phyloP scores from a whole-genome alignment of 2,888 invertebrate species.

The Gari tellinella region DNA sequence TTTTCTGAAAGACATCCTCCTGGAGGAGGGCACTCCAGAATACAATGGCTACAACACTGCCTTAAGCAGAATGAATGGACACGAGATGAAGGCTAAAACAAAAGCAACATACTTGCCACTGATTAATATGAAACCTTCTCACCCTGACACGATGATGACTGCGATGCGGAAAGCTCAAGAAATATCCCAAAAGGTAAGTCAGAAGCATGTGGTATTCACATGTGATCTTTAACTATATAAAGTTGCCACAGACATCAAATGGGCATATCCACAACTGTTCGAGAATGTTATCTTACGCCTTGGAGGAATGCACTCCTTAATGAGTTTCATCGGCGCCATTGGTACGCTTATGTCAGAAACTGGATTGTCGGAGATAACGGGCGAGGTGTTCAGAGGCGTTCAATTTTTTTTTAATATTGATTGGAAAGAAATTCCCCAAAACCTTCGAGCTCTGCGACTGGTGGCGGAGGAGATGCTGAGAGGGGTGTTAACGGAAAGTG shows the following conservation, averaged over 20 bases:
- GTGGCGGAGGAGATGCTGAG: slow-evolving; percentile 27
- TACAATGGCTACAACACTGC: slow-evolving; percentile 57
- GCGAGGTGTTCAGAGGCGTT: slow-evolving; percentile 58
- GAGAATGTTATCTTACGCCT: slow-evolving; percentile 41
- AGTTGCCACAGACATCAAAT: slow-evolving; percentile 47
- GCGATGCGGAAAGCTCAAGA: slow-evolving; percentile 35
- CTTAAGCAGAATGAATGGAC: slow-evolving; percentile 32
- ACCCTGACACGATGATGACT: slow-evolving; percentile 57
- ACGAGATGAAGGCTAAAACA: slow-evolving; percentile 31
- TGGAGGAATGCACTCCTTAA: slow-evolving; percentile 64
- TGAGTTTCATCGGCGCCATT: slow-evolving; percentile 60
- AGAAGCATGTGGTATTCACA: slow-evolving; percentile 45
- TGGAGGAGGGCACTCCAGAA: slow-evolving; percentile 25
- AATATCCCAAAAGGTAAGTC: slow-evolving; percentile 25
- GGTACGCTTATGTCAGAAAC: slow-evolving; percentile 57
- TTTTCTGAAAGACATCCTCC: slow-evolving; percentile 29
- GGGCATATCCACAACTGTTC: slow-evolving; percentile 52
- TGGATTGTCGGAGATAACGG: slow-evolving; percentile 58
- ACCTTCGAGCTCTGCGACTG: slow-evolving; percentile 17
- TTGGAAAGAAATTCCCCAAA: slow-evolving; percentile 65
- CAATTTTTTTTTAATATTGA: slow-evolving; percentile 54
- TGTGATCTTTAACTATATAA: slow-evolving; percentile 59
- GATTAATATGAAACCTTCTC: slow-evolving; percentile 50
- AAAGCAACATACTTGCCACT: slow-evolving; percentile 50
- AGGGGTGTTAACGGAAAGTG: too few species aligned